These are phyloP conservation scores for Yoshiicerus persimilis DNA, from an alignment of 1,140 invertebrate genomes.

Conservation along the genomic window DNA sequence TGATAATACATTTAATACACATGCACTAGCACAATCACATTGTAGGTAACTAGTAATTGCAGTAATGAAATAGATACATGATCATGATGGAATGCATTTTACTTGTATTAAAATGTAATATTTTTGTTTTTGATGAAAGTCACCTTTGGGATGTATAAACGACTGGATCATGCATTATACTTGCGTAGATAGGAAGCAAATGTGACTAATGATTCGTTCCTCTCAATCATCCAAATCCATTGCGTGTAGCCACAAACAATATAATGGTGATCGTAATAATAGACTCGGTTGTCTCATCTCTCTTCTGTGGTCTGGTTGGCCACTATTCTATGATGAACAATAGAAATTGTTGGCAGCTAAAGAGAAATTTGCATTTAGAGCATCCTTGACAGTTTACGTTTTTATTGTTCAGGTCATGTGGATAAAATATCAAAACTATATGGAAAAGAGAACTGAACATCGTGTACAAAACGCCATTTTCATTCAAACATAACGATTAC, in stretches of 20 bases:
- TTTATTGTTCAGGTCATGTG: slow-evolving; percentile 11
- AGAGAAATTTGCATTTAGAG: slow-evolving; percentile 6
- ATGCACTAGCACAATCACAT: too few relatives aligned
- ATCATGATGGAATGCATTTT: too few relatives aligned
- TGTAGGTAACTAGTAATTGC: too few relatives aligned
- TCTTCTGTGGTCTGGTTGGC: neutral
- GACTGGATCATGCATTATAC: neutral
- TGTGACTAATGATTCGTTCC: neutral
- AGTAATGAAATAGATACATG: too few relatives aligned
- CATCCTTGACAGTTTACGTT: neutral
- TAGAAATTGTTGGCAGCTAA: neutral
- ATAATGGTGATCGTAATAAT: neutral
- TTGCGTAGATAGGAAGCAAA: neutral
- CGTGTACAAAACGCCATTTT: neutral
- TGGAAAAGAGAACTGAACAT: neutral
- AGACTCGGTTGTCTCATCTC: neutral
- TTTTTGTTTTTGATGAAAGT: neutral
- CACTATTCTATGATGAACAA: neutral
- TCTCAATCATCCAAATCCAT: neutral
- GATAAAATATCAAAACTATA: neutral
- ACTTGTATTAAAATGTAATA: too few relatives aligned
- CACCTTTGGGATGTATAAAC: neutral
- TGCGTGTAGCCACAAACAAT: slow-evolving; percentile 1
- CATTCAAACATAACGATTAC: neutral
- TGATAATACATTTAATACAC: too few relatives aligned